Conservation (phyloP, 2,888 invertebrate species). For the Macropis europaea region DNA sequence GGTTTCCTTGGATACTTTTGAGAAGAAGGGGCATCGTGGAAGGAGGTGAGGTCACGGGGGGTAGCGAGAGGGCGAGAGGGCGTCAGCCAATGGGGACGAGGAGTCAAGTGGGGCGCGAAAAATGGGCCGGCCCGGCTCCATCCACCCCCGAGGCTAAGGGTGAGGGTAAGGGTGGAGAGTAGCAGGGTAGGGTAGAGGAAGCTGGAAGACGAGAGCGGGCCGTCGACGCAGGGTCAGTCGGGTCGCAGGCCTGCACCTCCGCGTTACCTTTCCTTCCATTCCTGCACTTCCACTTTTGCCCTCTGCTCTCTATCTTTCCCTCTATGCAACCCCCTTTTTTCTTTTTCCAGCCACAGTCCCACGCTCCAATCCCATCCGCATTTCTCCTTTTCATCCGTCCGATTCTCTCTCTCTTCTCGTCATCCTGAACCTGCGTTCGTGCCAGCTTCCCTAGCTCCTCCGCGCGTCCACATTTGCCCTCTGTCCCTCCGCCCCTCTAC, state of each 20-base stretch:
- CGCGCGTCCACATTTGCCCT: constrained; percentile 20
- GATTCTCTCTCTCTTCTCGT: too few relatives aligned
- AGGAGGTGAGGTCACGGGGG: constrained; percentile 73
- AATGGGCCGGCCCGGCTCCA: constrained; percentile 77
- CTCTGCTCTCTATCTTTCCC: constrained; percentile 64
- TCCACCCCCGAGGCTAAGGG: constrained; percentile 73
- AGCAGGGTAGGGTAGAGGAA: constrained; percentile 72
- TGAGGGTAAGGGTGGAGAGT: constrained; percentile 73
- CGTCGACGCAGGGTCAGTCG: constrained; percentile 77
- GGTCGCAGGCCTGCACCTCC: constrained; percentile 78
- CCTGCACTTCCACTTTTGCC: constrained; percentile 63
- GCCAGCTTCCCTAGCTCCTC: too few relatives aligned
- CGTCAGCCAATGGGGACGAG: constrained; percentile 76
- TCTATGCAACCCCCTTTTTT: too few relatives aligned
- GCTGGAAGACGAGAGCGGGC: constrained; percentile 72
- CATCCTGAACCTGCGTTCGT: too few relatives aligned
- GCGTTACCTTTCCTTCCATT: constrained; percentile 43
- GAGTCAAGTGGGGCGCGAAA: constrained; percentile 78
- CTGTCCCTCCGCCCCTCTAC: not conserved
- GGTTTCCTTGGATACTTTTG: constrained; percentile 45
- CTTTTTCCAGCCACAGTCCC: too few relatives aligned
- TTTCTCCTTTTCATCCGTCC: too few relatives aligned
- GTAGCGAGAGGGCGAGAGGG: too few relatives aligned
- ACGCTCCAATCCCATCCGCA: too few relatives aligned
- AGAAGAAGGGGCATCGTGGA: constrained; percentile 25